Conservation (phyloP, 2,888 invertebrate species). For the Gasteruption jaculator region DNA sequence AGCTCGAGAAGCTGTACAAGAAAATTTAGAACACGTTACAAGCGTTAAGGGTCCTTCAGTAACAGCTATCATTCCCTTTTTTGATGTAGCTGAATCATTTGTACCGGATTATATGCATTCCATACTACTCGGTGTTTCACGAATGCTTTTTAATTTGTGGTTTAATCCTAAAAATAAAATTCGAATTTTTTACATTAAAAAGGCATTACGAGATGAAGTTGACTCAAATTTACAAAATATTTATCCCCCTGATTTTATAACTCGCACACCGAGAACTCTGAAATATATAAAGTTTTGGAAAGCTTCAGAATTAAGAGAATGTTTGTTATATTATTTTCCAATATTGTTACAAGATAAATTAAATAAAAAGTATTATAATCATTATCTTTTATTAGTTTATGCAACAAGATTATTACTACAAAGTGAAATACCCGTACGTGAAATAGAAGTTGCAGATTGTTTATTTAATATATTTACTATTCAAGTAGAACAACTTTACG, state of each 20-base stretch:
- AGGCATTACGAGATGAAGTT: neutral
- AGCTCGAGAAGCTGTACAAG: neutral
- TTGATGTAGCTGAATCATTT: constrained; percentile 4
- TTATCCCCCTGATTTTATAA: constrained; percentile 1
- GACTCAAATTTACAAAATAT: neutral
- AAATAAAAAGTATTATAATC: too few relatives aligned
- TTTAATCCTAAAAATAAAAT: too few relatives aligned
- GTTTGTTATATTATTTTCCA: constrained; percentile 8
- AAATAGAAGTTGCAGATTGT: constrained; percentile 5
- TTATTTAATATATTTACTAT: too few relatives aligned
- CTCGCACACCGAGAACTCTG: constrained; percentile 5
- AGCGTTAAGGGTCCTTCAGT: constrained; percentile 5
- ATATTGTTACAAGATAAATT: constrained; percentile 9
- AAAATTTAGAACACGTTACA: constrained; percentile 8
- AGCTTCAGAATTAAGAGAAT: constrained; percentile 11
- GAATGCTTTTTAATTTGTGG: constrained; percentile 8
- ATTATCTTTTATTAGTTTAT: constrained; percentile 7
- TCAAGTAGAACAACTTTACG: constrained; percentile 11
- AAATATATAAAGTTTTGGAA: constrained; percentile 6
- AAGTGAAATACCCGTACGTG: constrained; percentile 1
- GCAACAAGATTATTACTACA: constrained; percentile 3
- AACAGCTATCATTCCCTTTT: constrained; percentile 2
- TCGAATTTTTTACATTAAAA: constrained; percentile 3
- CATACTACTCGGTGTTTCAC: constrained; percentile 1
- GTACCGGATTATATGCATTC: constrained; percentile 13